Evolutionary conservation across 2,888 invertebrate genomes (phyloP), one percentile per base, ranked within the genome.

Genomic region (Gymnosoma rotundatum): DNA sequence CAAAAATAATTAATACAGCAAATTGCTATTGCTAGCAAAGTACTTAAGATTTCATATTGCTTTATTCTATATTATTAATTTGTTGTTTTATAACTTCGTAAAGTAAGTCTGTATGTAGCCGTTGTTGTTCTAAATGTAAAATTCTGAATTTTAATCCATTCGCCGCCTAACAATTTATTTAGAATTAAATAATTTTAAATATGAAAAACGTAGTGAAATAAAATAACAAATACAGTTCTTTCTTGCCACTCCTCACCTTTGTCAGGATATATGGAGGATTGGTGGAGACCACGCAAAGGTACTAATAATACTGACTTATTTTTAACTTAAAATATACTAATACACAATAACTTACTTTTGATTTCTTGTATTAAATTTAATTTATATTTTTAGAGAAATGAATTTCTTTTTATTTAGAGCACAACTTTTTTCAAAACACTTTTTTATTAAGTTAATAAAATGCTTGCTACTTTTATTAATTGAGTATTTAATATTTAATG

Each of bases 191-290:
- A 64, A 66, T 52, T 54, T 64, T 67, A 70, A 74, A 80, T 20
- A 67, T 84, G 87, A 86, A 88, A 88, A 87, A 88, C 89, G 87
- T 89, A 91, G 89, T 91, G 91, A 92, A 92, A 92, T 92, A 90
- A 92, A 92, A 92, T 92, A 92, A 92, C 92, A 92, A 92, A 92
- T 92, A 91, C 91, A 92, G 92, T 92, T 92, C 92, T 92, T 92
- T 94, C 94, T 94, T 94, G 94, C 94, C 94, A 94, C 95, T 96
- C 97, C 95, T 96, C 96, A 94, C 95, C 95, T 94, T 96, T 97
- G 96, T 96, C 96, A 97, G 97, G 97, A 95, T 97, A 97, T 96
- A 97, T 97, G 96, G 97, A 98, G 96, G 97, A 97, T 95, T 97
- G 97, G 97, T 97, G 97, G 97, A 96, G 97, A 94, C 97, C 97